A percentile compares a stretch with the other conserved stretches of the same genome.
Evolutionary conservation across 2,797 vertebrate species (phyloP).

Genomic region (Peromyscus nudipes): DNA sequence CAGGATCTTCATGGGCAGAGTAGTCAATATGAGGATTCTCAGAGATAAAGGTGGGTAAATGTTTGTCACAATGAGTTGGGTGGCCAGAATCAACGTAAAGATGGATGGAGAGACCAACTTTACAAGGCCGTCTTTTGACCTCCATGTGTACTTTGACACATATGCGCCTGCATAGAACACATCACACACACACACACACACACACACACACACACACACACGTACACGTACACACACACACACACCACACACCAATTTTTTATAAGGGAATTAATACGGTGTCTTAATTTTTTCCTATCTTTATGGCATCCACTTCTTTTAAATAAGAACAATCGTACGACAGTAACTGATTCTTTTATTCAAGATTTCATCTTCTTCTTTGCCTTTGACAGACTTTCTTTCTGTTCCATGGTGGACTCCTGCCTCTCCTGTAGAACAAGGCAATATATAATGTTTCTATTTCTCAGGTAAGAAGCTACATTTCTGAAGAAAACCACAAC

Average conservation of each 20-base stretch:
- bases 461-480: neutral
- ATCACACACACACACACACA: neutral
- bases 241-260: neutral
- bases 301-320: neutral
- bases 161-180: neutral
- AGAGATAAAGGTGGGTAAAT: too few relatives aligned
- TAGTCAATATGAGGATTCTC: neutral
- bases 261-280: neutral
- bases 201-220: neutral
- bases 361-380: neutral
- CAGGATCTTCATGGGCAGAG: neutral
- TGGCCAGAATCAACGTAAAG: neutral
- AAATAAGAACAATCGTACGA: neutral
- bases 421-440: neutral
- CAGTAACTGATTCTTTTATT: neutral
- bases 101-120: neutral
- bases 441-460: neutral
- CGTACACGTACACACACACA: neutral
- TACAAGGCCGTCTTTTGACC: neutral
- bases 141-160: neutral
- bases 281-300: neutral
- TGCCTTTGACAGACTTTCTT: slow-evolving; percentile 27
- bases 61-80: neutral
- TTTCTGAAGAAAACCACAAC: neutral
- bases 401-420: neutral